Base-by-base conservation (phyloP, 2,797 vertebrate species). In the Alcedo atthis region DNA sequence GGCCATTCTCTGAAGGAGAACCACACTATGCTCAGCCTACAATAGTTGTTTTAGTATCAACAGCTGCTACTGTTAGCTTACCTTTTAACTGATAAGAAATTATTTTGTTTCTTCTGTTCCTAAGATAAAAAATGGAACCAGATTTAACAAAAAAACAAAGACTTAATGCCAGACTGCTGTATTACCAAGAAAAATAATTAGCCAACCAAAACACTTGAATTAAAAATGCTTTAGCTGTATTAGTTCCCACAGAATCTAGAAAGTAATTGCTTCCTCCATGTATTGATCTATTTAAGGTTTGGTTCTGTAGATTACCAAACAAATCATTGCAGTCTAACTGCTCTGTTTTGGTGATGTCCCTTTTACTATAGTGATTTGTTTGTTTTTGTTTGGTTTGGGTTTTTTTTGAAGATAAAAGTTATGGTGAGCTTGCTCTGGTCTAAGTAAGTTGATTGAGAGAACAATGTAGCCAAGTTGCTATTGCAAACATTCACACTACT, bases 231-330 rank as follows among this genome's bases (percentile, higher is more conserved):
- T 83, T 81, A 25, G 74, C 17, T 1, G 0, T 25, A 61, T 61
- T 81, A 81, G 40, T 48, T 91, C 63, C 76, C 59, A 69, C 42
- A 59, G 48, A 76, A 76, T 26, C 40, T 51, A 73, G 30, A 70
- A 76, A 86, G 43, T 37, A 87, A 71, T 3, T 8, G 17, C 57
- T 64, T 91, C 84, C 9, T 79, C 59, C n/a, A 69, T 6, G 3
- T 73, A 66, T 13, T 63, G 81, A 84, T 63, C 48, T 73, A n/a
- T 73, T 94, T 89, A 79, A 73, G 19, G 37, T 73, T 46, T 74
- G 33, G 37, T 88, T 42, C 48, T 59, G 6, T 63, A 15, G 54
- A 70, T 46, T 78, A 86, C 25, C 42, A 90, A 87, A 87, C 49
- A 89, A 79, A 86, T 51, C 55, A 69, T 42, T 54, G n/a, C 13